Evolutionary conservation across 2,113 vertebrate species (phyloP).

Genomic region (Dolichotis patagonum): DNA sequence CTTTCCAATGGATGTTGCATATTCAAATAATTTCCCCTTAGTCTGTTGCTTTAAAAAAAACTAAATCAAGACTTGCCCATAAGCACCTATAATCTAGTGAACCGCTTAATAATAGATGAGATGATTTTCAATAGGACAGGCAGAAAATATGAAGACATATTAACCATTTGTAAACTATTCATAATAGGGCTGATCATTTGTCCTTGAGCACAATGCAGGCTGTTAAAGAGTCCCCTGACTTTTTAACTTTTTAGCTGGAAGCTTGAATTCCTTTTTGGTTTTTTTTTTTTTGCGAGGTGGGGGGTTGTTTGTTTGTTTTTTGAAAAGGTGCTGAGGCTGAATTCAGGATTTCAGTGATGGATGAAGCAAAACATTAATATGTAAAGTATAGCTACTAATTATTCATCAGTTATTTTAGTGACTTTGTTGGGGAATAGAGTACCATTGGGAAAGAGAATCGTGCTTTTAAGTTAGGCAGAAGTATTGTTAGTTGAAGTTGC

Average conservation of each 20-base stretch:
- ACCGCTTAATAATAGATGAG: constrained; percentile 80
- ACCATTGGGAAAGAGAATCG: constrained; percentile 83
- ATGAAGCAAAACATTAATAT: constrained; percentile 85
- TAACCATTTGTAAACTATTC: constrained; percentile 75
- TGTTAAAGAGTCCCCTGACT: constrained; percentile 38
- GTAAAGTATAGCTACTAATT: constrained; percentile 86
- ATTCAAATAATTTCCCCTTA: constrained; percentile 47
- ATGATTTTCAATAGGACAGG: constrained; percentile 74
- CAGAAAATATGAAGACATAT: constrained; percentile 68
- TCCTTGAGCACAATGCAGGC: constrained; percentile 54
- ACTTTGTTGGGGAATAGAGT: constrained; percentile 84
- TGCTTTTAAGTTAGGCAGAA: constrained; percentile 81
- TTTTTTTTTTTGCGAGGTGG: too few relatives aligned
- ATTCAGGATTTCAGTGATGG: constrained; percentile 68
- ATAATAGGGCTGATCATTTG: constrained; percentile 61
- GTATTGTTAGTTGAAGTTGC: constrained; percentile 79
- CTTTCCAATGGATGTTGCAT: background rate
- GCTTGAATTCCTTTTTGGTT: constrained; percentile 70
- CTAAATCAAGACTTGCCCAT: constrained; percentile 63
- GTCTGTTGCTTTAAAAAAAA: constrained; percentile 66
- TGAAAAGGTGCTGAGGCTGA: constrained; percentile 69
- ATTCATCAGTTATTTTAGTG: constrained; percentile 84
- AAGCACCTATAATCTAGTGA: constrained; percentile 71
- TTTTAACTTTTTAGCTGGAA: constrained; percentile 79
- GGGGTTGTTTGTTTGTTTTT: too few relatives aligned